phyloP scores from a whole-genome alignment of 2,888 invertebrate genomes.

The Phania funesta region DNA sequence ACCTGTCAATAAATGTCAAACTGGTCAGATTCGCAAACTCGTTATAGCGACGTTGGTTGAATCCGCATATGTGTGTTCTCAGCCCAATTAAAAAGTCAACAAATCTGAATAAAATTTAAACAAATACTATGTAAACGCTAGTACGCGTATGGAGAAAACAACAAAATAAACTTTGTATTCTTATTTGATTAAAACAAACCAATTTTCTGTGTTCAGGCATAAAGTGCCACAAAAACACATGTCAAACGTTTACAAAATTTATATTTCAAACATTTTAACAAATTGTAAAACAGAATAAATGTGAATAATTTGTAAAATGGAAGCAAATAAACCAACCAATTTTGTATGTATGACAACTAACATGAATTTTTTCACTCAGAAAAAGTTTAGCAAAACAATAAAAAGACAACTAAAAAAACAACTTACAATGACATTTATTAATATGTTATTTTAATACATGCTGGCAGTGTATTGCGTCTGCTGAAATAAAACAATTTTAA shows the following conservation, averaged over 20 bases:
- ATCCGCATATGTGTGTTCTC: background rate
- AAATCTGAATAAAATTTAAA: conserved; percentile 25
- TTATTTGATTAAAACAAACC: conserved; percentile 23
- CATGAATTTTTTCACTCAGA: background rate
- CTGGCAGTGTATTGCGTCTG: background rate
- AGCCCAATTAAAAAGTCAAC: conserved; percentile 47
- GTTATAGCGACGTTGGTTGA: background rate
- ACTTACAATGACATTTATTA: conserved; percentile 18
- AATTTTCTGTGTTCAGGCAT: background rate
- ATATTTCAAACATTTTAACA: conserved; percentile 47
- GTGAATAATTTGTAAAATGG: conserved; percentile 16
- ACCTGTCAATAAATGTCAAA: conserved; percentile 39
- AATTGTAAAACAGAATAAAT: conserved; percentile 28
- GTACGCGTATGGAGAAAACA: background rate
- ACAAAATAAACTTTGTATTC: background rate
- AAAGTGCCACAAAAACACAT: conserved; percentile 37
- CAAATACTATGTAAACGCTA: background rate
- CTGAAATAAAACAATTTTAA: background rate
- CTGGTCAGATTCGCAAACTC: background rate
- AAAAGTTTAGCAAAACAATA: background rate
- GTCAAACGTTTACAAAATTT: conserved; percentile 45
- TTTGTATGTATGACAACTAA: conserved; percentile 28
- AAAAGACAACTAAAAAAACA: background rate
- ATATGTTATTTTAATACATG: conserved; percentile 12
- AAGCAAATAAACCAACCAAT: conserved; percentile 30